A percentile compares a stretch with the other conserved stretches of the same genome.
phyloP scores from a whole-genome alignment of 2,888 invertebrate species.

The Caenorhabditis sp. region DNA sequence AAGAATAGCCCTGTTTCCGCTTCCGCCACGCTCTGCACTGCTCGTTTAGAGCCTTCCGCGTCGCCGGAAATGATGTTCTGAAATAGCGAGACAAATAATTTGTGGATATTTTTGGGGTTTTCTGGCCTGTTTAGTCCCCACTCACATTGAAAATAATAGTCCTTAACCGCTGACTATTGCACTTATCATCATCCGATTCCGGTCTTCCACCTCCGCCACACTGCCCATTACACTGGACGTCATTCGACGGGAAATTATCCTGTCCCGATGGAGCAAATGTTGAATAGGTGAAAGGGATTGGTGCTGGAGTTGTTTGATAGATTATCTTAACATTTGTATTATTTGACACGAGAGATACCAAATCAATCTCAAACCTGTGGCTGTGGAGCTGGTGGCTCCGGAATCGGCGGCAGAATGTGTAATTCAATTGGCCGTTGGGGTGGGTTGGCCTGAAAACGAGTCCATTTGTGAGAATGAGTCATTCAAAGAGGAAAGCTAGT shows the following conservation, averaged over 20 bases:
- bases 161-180: conserved; percentile 72
- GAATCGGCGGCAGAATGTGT: conserved; percentile 34
- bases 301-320: conserved; percentile 21
- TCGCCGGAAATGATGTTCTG: conserved; percentile 68
- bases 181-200: conserved; percentile 70
- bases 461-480: neutral
- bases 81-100: conserved; percentile 1
- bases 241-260: neutral
- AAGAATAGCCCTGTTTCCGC: conserved; percentile 70
- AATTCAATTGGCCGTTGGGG: conserved; percentile 34
- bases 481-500: neutral
- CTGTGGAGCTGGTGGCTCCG: conserved; percentile 18
- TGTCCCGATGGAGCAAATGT: conserved; percentile 30
- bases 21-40: conserved; percentile 74
- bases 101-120: too few species aligned
- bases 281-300: conserved; percentile 7
- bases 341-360: too few species aligned
- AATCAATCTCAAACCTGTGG: neutral
- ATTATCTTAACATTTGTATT: conserved; percentile 25
- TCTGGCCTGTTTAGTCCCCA: too few species aligned
- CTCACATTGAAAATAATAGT: conserved; percentile 72
- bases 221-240: conserved; percentile 26
- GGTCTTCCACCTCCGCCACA: conserved; percentile 9
- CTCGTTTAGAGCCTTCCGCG: conserved; percentile 75
- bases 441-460: conserved; percentile 44